These are phyloP conservation scores for Astropecten irregularis DNA, from an alignment of 53 echinoderm and acorn worm species.

Conservation along the genomic window DNA sequence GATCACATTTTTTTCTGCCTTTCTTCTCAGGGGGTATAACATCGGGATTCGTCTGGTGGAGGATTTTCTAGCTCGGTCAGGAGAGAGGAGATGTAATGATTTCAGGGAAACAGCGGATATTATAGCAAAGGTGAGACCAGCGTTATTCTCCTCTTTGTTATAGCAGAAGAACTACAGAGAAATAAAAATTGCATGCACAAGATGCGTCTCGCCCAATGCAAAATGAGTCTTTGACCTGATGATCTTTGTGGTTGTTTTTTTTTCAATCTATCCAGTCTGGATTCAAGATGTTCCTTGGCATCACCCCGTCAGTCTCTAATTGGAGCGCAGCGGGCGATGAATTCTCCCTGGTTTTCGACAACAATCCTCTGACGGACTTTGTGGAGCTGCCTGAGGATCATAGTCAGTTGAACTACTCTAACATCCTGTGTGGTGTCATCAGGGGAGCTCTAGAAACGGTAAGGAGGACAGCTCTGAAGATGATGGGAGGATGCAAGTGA, in stretches of 20 bases:
- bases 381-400: constrained; percentile 98
- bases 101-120: constrained; percentile 99
- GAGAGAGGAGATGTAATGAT: constrained; percentile 89
- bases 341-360: constrained; percentile 88
- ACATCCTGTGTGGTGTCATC: constrained; percentile 95
- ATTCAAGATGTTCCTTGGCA: constrained; percentile 97
- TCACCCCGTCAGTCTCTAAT: constrained; percentile 83
- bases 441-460: constrained; percentile 96
- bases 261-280: constrained; percentile 87
- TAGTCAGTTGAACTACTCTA: constrained; percentile 93
- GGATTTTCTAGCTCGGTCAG: constrained; percentile 91
- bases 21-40: constrained; percentile 86
- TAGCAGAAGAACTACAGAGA: neutral
- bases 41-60: constrained; percentile 94
- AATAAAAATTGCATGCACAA: no score
- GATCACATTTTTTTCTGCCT: no score
- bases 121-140: constrained; percentile 81
- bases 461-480: no score
- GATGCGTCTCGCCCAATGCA: no score
- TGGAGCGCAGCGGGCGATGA: constrained; percentile 99
- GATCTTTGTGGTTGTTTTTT: no score
- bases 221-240: no score
- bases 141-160: neutral
- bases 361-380: constrained; percentile 96
- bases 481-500: neutral